phyloP scores from a whole-genome alignment of 2,888 invertebrate genomes.

The Ypsolopha scabrella region DNA sequence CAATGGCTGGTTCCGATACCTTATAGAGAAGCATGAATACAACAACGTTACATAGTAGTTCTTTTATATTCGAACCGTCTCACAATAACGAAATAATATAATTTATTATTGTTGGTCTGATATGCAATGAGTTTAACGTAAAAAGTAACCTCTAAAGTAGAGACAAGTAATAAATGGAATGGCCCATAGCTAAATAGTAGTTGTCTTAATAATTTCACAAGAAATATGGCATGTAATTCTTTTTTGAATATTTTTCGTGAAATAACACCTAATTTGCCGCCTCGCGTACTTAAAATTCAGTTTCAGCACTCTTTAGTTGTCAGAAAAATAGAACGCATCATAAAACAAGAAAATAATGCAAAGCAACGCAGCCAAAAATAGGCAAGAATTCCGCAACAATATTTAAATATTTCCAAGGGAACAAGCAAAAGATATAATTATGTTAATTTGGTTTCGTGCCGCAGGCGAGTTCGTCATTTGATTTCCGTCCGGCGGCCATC shows the following conservation, averaged over 20 bases:
- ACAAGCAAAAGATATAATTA: conserved; percentile 17
- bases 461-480: conserved; percentile 11
- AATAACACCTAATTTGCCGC: too few species aligned
- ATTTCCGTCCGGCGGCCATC: conserved; percentile 10
- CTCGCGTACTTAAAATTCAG: not conserved
- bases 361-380: conserved; percentile 5
- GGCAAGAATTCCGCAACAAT: conserved; percentile 9
- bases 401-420: conserved; percentile 16
- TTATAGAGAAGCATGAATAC: not conserved
- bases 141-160: not conserved
- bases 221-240: too few species aligned
- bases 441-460: conserved; percentile 11
- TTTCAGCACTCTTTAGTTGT: not conserved
- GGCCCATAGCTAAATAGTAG: not conserved
- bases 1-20: too few species aligned
- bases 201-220: too few species aligned
- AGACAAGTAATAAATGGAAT: not conserved
- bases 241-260: too few species aligned
- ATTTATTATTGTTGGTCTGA: not conserved
- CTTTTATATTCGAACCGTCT: not conserved
- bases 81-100: not conserved
- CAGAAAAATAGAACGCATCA: not conserved
- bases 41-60: not conserved
- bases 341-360: not conserved
- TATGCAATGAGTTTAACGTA: not conserved